A percentile compares a stretch with the other conserved stretches of the same genome.
Evolutionary conservation across 2,113 vertebrate genomes (phyloP).

Genomic region (Gyps fulvus): DNA sequence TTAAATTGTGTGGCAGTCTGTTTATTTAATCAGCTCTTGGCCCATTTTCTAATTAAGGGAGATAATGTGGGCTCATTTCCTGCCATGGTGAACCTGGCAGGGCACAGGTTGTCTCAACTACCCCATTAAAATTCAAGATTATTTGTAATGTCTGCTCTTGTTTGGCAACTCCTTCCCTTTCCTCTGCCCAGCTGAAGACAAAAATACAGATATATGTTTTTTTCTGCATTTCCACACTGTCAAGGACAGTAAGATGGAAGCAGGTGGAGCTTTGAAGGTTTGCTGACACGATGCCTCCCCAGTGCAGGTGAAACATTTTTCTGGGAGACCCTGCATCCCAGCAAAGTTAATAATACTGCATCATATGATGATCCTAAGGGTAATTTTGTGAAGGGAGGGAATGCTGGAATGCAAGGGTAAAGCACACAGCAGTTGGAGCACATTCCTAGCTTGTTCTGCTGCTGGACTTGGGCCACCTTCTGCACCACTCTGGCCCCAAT

Average conservation of each 20-base stretch:
- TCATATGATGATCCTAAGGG: neutral
- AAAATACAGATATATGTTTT: neutral
- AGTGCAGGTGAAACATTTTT: neutral
- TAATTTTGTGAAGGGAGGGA: neutral
- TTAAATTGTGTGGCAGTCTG: neutral
- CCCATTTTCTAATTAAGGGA: constrained; percentile 51
- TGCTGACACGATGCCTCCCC: neutral
- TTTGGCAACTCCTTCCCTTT: neutral
- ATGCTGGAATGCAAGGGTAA: neutral
- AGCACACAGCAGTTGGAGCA: neutral
- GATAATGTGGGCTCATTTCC: constrained; percentile 30
- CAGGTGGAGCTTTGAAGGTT: neutral
- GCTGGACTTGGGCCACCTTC: neutral
- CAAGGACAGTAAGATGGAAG: neutral
- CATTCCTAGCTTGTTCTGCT: neutral
- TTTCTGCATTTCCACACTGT: neutral
- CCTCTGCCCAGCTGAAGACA: neutral
- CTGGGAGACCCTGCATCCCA: neutral
- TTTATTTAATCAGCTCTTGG: constrained; percentile 36
- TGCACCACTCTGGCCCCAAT: neutral
- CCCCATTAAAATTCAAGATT: neutral
- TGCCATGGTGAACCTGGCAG: neutral
- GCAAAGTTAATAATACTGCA: neutral
- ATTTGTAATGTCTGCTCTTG: neutral
- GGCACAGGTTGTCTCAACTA: neutral